phyloP scores from a whole-genome alignment of 2,888 invertebrate genomes.

The Lysandra coridon region DNA sequence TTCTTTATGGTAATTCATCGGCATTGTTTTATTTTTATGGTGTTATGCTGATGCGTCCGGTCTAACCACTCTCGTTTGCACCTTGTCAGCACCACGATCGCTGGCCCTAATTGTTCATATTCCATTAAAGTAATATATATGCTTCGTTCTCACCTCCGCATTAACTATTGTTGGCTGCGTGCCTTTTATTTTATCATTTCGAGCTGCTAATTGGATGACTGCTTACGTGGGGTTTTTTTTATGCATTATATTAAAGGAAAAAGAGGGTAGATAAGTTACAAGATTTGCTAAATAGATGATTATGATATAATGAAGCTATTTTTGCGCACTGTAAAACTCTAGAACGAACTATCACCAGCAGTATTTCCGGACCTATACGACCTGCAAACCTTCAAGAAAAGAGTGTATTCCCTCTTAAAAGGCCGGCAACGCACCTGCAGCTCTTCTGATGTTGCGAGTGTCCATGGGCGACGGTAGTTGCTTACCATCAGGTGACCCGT shows the following conservation, averaged over 20 bases:
- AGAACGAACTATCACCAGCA: no score
- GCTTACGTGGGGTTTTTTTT: neutral
- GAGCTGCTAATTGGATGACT: conserved; percentile 29
- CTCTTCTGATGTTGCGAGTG: no score
- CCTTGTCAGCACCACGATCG: conserved; percentile 79
- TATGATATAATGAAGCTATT: neutral
- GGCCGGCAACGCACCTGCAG: no score
- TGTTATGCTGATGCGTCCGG: conserved; percentile 65
- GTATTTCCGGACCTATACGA: no score
- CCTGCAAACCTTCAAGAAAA: no score
- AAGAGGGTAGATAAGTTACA: neutral
- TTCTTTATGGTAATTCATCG: conserved; percentile 75
- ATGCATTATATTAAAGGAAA: neutral
- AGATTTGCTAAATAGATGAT: neutral
- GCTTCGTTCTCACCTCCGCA: conserved; percentile 72
- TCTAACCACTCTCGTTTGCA: conserved; percentile 75
- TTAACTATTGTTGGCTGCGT: conserved; percentile 64
- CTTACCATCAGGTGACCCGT: no score
- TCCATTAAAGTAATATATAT: conserved; percentile 77
- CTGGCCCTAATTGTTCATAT: conserved; percentile 76
- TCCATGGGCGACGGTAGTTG: no score
- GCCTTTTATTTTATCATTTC: conserved; percentile 28
- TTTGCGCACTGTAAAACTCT: neutral
- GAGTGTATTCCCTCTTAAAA: no score
- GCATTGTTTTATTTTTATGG: conserved; percentile 70